Base-by-base conservation (phyloP, 2,113 vertebrate species). In the Butastur rufipennis region DNA sequence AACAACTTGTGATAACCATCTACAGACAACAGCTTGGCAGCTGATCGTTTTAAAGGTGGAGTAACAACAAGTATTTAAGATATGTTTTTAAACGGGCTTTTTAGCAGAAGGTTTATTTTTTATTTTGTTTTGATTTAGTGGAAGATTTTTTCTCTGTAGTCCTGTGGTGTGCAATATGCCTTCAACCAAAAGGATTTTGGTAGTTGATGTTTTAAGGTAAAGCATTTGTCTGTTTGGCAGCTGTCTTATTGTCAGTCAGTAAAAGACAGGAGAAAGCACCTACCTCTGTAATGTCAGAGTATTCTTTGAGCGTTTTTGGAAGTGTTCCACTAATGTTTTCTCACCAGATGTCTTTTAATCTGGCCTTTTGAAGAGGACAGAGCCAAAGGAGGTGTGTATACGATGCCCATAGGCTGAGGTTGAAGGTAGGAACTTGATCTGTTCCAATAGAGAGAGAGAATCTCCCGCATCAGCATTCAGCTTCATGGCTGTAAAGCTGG, bases 381-480 rank as follows among this genome's bases (percentile, higher is more conserved):
- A 95, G 90, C 82, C 78, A 68, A 75, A 63, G 52, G 82, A 95
- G 88, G 75, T 79, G 40, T 91, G 19, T 32, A n/a, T 71, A 42
- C 61, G n/a, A 77, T 78, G 90, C 96, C 77, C 86, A 63, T 80
- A 94, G 87, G 75, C 84, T 84, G 72, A 91, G 84, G 83, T 53
- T 94, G 93, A 97, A 96, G 95, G 96, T 73, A 73, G 77, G 80
- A 96, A 95, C 87, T 85, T 58, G 53, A 38, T 81, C 43, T 97
- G 96, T 97, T 94, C 87, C 91, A 74, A n/a, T 40, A 93, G 86
- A 80, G 77, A 75, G 65, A 65, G 65, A 65, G 85, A 67, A 65
- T 95, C 85, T 97, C 91, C 93, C 95, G 87, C 97, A 97, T 98
- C 97, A 98, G 97, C 96, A 90, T 97, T 96, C 96, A 93, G 79